Evolutionary conservation across 2,113 vertebrate genomes (phyloP).

Genomic region (Buteo buteo): DNA sequence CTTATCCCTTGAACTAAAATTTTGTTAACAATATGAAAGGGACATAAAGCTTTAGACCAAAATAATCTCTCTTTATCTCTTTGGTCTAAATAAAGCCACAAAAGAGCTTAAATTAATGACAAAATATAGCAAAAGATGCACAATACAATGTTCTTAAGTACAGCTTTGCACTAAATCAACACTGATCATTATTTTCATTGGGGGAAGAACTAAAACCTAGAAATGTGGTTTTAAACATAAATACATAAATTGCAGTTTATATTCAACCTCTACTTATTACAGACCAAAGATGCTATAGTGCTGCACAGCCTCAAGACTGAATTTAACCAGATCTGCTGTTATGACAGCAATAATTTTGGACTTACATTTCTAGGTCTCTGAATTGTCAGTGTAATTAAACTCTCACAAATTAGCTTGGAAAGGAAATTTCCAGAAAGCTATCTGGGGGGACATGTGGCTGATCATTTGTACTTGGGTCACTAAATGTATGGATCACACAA

Average conservation of each 20-base stretch:
- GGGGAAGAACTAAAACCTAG: neutral
- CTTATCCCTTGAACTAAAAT: slow-evolving; percentile 22
- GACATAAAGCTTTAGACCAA: slow-evolving; percentile 48
- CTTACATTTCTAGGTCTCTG: neutral
- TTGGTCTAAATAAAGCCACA: slow-evolving; percentile 47
- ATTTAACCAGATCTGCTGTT: neutral
- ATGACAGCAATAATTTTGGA: neutral
- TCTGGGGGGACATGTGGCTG: neutral
- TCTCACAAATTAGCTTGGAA: neutral
- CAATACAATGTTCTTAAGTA: neutral
- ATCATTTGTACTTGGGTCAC: neutral
- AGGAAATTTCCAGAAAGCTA: neutral
- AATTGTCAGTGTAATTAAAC: slow-evolving; percentile 14
- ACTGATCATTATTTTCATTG: neutral
- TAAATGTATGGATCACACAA: neutral
- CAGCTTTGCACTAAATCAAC: slow-evolving; percentile 6
- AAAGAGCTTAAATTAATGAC: slow-evolving; percentile 35
- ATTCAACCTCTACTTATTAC: neutral
- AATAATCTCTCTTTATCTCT: slow-evolving; percentile 55
- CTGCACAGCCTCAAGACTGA: neutral
- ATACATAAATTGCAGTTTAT: neutral
- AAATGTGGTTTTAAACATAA: neutral
- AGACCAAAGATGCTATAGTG: neutral
- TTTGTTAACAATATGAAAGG: slow-evolving; percentile 49
- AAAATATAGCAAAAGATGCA: slow-evolving; percentile 29